phyloP scores from a whole-genome alignment of 1,140 invertebrate species.

The Polypedilum vanderplanki region DNA sequence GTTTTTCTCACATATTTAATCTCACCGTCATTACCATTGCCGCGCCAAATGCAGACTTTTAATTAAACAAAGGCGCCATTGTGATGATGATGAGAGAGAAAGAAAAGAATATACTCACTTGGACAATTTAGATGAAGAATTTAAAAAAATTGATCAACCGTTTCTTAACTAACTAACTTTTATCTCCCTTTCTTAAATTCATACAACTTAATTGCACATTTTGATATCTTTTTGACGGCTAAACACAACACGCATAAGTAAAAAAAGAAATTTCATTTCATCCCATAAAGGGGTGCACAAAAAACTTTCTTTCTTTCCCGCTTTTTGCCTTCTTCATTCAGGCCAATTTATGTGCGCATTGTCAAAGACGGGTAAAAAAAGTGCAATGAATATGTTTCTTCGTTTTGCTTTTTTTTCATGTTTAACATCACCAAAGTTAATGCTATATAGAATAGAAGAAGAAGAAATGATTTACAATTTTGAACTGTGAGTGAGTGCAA shows the following conservation, averaged over 20 bases:
- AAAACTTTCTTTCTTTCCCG: neutral
- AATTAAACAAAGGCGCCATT: constrained; percentile 21
- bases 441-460: neutral
- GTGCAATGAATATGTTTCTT: constrained; percentile 18
- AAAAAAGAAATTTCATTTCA: too few relatives aligned
- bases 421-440: neutral
- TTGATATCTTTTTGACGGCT: constrained; percentile 24
- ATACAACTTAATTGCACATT: constrained; percentile 25
- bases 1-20: too few relatives aligned
- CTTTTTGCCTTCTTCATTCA: neutral
- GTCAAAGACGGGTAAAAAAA: neutral
- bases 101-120: neutral
- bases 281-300: neutral
- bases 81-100: too few relatives aligned
- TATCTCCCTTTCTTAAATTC: too few relatives aligned
- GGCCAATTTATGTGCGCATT: constrained; percentile 16
- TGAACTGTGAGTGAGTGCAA: constrained; percentile 18
- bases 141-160: too few relatives aligned
- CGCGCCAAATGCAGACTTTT: constrained; percentile 21
- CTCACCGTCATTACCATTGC: neutral
- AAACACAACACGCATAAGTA: neutral
- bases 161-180: too few relatives aligned
- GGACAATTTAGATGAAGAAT: neutral
- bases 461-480: constrained; percentile 27
- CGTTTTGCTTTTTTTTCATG: neutral